Conservation (phyloP, 2,888 invertebrate species). For the Heliothis peltigera region DNA sequence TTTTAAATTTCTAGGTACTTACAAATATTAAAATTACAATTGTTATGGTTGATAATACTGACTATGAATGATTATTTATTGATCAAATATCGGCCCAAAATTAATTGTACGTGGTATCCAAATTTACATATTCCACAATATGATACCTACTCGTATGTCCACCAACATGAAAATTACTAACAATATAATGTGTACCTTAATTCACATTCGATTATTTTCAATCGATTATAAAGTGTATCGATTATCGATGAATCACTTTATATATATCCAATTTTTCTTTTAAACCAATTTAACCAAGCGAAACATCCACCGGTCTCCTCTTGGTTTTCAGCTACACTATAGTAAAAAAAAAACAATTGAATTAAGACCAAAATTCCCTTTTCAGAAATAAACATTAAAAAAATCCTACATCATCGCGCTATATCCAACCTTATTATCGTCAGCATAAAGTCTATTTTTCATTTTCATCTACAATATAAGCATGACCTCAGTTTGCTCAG, state of each 20-base stretch:
- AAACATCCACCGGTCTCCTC: not conserved
- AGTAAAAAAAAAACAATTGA: not conserved
- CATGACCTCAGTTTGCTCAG: not conserved
- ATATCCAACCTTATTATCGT: not conserved
- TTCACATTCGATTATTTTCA: not conserved
- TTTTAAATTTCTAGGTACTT: too few relatives aligned
- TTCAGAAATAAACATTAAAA: not conserved
- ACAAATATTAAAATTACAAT: too few relatives aligned
- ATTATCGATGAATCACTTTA: not conserved
- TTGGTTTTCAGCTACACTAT: not conserved
- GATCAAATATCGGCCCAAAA: too few relatives aligned
- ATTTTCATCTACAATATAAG: slow-evolving; percentile 1
- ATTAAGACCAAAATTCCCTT: too few relatives aligned
- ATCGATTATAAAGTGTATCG: not conserved
- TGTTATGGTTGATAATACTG: too few relatives aligned
- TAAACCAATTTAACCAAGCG: not conserved
- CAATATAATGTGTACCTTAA: not conserved
- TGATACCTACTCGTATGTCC: too few relatives aligned
- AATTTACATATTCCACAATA: too few relatives aligned
- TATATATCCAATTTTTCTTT: not conserved
- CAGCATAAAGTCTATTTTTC: not conserved
- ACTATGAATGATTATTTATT: too few relatives aligned
- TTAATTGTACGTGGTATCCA: too few relatives aligned
- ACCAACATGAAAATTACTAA: not conserved
- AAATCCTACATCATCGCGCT: not conserved